Conservation (phyloP, 2,797 vertebrate genomes). For the Rhinella marina region DNA sequence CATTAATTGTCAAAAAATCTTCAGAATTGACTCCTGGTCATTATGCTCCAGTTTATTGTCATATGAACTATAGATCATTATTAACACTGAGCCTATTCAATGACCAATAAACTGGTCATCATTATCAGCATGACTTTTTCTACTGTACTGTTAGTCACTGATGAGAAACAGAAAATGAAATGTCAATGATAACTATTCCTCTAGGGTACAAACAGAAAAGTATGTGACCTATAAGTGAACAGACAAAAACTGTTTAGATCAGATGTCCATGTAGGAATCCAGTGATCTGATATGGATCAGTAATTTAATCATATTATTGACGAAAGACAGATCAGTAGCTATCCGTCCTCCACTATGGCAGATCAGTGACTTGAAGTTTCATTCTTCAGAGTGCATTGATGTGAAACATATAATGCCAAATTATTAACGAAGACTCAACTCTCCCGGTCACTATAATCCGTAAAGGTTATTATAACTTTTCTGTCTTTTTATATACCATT, state of each 20-base stretch:
- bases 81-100: not conserved
- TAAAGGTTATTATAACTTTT: not conserved
- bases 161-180: not conserved
- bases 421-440: not conserved
- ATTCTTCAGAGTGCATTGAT: too few relatives aligned
- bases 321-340: not conserved
- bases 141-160: not conserved
- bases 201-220: not conserved
- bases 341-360: not conserved
- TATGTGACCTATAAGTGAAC: slow-evolving; percentile 16
- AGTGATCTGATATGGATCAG: not conserved
- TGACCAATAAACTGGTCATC: not conserved
- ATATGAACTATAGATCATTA: not conserved
- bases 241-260: slow-evolving; percentile 9
- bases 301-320: slow-evolving; percentile 5
- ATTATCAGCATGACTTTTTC: not conserved
- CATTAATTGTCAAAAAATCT: not conserved
- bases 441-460: not conserved
- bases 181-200: slow-evolving; percentile 8
- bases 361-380: not conserved
- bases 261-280: not conserved
- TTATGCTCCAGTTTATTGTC: not conserved
- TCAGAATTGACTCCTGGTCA: not conserved
- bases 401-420: too few relatives aligned
- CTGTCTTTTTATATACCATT: not conserved